Conservation (phyloP, 2,797 vertebrate species). For the Calcarius lapponicus region DNA sequence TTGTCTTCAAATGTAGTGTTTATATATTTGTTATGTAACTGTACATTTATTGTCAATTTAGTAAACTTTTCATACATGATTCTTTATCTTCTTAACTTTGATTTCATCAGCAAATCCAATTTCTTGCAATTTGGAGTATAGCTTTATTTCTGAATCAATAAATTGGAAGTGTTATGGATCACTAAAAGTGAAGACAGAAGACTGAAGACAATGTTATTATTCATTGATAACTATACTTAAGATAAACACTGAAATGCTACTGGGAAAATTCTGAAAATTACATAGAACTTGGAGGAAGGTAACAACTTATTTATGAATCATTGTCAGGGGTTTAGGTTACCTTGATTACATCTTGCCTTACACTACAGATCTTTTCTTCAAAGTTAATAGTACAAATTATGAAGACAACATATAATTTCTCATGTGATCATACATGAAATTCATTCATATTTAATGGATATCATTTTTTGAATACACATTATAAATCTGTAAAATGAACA, state of each 20-base stretch:
- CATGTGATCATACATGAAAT: not conserved
- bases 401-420: not conserved
- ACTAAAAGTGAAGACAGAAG: not conserved
- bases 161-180: not conserved
- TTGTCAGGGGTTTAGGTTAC: not conserved
- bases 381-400: not conserved
- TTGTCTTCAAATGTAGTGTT: not conserved
- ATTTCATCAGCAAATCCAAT: not conserved
- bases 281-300: not conserved
- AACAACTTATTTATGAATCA: not conserved
- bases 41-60: not conserved
- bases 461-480: not conserved
- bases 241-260: not conserved
- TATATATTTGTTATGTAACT: not conserved
- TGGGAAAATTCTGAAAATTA: not conserved
- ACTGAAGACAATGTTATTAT: not conserved
- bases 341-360: not conserved
- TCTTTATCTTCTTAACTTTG: not conserved
- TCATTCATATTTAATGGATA: not conserved
- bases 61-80: not conserved
- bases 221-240: not conserved
- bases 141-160: not conserved
- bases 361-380: not conserved
- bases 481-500: not conserved
- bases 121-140: not conserved